phyloP scores from a whole-genome alignment of 2,797 vertebrate species.

The Buphagus erythrorhynchus region DNA sequence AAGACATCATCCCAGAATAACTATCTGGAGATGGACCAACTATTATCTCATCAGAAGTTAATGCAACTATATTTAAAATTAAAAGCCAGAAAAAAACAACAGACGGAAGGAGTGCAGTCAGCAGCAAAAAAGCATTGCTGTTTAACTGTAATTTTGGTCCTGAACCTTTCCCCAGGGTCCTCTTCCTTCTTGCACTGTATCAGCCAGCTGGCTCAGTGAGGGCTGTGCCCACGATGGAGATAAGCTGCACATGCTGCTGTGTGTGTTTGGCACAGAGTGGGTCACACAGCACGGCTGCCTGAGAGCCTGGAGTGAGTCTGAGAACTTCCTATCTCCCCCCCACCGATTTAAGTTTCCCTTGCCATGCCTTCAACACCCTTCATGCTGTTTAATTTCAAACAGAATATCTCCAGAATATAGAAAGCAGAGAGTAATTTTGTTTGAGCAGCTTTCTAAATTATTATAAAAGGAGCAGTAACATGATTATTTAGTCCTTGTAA shows the following conservation, averaged over 20 bases:
- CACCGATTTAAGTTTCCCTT: not conserved
- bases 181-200: not conserved
- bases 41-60: constrained; percentile 39
- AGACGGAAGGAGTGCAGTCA: constrained; percentile 26
- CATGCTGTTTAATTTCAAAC: not conserved
- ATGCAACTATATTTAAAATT: constrained; percentile 42
- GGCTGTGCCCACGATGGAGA: not conserved
- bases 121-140: not conserved
- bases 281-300: not conserved
- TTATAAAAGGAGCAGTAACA: not conserved
- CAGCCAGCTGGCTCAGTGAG: not conserved
- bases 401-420: not conserved
- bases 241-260: not conserved
- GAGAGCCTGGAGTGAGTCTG: not conserved
- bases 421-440: not conserved
- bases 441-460: not conserved
- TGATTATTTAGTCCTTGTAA: not conserved
- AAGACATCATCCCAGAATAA: constrained; percentile 43
- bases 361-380: not conserved
- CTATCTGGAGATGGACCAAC: constrained; percentile 25
- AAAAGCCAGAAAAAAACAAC: constrained; percentile 49
- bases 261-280: not conserved
- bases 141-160: constrained; percentile 24
- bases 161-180: constrained; percentile 2
- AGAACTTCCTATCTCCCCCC: not conserved